Conservation (phyloP, 2,113 vertebrate species). For the Python bivittatus region DNA sequence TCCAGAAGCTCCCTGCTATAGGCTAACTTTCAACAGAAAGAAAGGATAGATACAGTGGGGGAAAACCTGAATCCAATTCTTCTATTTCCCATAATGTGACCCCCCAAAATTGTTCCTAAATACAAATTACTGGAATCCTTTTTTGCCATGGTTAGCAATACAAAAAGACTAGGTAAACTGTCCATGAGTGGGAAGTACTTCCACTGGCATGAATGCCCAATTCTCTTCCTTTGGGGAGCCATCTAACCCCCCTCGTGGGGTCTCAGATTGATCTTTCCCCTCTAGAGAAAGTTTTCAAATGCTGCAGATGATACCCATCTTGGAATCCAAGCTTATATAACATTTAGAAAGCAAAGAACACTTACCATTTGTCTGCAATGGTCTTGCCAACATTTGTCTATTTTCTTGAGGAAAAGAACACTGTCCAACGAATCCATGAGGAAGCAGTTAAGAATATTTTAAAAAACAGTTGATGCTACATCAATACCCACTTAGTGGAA, state of each 20-base stretch:
- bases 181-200: background rate
- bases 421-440: constrained; percentile 95
- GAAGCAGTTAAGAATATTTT: constrained; percentile 79
- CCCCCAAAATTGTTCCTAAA: background rate
- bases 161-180: background rate
- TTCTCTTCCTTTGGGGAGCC: background rate
- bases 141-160: background rate
- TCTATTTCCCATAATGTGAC: background rate
- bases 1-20: background rate
- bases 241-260: background rate
- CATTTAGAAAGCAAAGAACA: background rate
- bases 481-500: background rate
- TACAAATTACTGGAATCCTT: background rate
- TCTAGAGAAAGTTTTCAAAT: background rate
- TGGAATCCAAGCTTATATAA: background rate
- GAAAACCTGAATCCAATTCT: background rate
- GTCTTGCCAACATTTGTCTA: constrained; percentile 99
- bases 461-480: background rate
- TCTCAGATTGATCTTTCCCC: background rate
- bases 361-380: constrained; percentile 99
- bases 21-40: background rate
- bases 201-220: background rate
- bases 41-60: too few relatives aligned
- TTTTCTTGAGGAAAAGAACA: constrained; percentile 98
- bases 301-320: background rate